Base-by-base conservation (phyloP, 64 coral and sea anemone genomes). In the Montipora capricornis region DNA sequence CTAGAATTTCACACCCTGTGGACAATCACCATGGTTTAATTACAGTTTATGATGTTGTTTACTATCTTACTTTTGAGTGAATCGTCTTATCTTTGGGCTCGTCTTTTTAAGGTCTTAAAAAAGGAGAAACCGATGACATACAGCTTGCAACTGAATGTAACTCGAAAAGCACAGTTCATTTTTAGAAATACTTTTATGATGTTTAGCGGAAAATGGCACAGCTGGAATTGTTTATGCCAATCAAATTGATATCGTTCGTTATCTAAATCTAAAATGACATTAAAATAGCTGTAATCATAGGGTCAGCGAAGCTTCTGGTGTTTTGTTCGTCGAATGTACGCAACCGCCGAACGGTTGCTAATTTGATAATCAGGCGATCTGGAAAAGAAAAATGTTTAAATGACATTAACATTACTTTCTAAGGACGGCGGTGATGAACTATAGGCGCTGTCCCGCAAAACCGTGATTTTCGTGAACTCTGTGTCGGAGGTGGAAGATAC, bases 1-100 rank as follows among this genome's bases (percentile, higher is more conserved):
- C 82, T 86, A 71, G 37, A 68, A 64, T 86, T 86, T 71, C 82
- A 86, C 51, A 47, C 49, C 82, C 82, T 73, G 66, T 13, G 20
- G 66, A 22, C 82, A 70, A 24, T 86, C 53, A 37, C 2, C 37
- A 37, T 84, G 81, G 26, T 66, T 24, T 86, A 64, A 71, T 73
- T 69, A 86, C 17, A 86, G 13, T 73, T 73, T 86, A 46, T 47
- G 46, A 16, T 86, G 82, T 86, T 19, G 6, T 49, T 71, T 68
- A 49, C 67, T 70, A 17, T 24, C 8, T 2, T 71, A 20, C 20
- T 4, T 20, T 71, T 11, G 19, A 37, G 37, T 37, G 37, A 4
- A 20, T 71, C 17, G 5, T 15, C 14, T 20, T 20, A 24, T 71
- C 68, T 71, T 9, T 71, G 5, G 68, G 20, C 68, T 5, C 20